These are phyloP conservation scores for Hydrozoanthus gracilis DNA, from an alignment of 92 coral and sea anemone genomes.

Conservation along the genomic window DNA sequence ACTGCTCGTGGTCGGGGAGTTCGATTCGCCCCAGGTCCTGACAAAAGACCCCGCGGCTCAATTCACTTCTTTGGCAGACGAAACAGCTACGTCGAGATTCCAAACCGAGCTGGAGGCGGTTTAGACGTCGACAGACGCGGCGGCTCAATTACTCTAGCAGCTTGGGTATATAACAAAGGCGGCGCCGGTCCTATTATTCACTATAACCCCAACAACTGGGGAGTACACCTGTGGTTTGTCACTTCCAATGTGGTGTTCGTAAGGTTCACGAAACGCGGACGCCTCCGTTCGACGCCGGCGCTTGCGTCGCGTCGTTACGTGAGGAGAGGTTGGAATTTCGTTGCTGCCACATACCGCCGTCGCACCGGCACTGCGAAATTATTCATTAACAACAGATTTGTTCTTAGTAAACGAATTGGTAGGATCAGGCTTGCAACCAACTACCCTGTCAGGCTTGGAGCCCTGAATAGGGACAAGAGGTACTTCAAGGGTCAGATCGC, in stretches of 20 bases:
- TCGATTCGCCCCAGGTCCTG: slow-evolving; percentile 72
- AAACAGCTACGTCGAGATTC: slow-evolving; percentile 81
- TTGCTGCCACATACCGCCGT: slow-evolving; percentile 68
- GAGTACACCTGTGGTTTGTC: slow-evolving; percentile 68
- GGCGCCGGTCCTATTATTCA: slow-evolving; percentile 73
- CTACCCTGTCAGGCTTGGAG: slow-evolving; percentile 73
- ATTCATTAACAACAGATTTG: slow-evolving; percentile 60
- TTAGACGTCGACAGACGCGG: slow-evolving; percentile 59
- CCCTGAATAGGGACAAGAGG: slow-evolving; percentile 55
- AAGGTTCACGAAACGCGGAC: slow-evolving; percentile 59
- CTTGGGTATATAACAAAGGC: slow-evolving; percentile 65
- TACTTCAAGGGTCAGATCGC: slow-evolving; percentile 75
- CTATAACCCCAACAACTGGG: slow-evolving; percentile 68
- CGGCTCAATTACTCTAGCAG: slow-evolving; percentile 61
- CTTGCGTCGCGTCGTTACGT: slow-evolving; percentile 54
- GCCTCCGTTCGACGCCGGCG: slow-evolving; percentile 55
- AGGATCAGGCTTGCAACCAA: slow-evolving; percentile 74
- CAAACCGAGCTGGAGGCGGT: slow-evolving; percentile 65
- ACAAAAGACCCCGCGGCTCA: slow-evolving; percentile 68
- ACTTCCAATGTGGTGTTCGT: slow-evolving; percentile 56
- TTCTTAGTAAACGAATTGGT: slow-evolving; percentile 57
- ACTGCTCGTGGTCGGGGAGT: slow-evolving; percentile 69
- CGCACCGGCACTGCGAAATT: slow-evolving; percentile 67
- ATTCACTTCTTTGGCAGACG: slow-evolving; percentile 70
- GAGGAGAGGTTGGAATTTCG: slow-evolving; percentile 59